Percentiles rank a stretch among this genome's conserved stretches.
Evolutionary conservation across 2,113 vertebrate genomes (phyloP).

Genomic region (Xenopus laevis): DNA sequence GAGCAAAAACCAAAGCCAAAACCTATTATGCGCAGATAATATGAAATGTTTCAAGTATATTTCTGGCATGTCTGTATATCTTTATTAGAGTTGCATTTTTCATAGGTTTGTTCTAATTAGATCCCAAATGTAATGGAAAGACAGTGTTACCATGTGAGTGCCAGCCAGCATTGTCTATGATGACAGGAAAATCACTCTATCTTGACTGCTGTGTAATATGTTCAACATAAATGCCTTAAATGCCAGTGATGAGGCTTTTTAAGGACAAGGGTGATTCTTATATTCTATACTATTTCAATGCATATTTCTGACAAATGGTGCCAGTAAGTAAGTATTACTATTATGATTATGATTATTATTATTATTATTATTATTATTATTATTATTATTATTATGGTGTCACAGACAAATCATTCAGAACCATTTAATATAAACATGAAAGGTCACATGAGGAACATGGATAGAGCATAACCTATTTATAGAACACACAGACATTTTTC

Average conservation of each 20-base stretch:
- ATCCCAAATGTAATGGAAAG: not conserved
- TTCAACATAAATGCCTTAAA: conserved; percentile 48
- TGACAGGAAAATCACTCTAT: not conserved
- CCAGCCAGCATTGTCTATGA: not conserved
- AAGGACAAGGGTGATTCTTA: conserved; percentile 62
- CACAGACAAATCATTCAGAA: conserved; percentile 68
- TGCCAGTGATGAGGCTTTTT: conserved; percentile 54
- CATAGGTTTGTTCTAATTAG: too few relatives aligned
- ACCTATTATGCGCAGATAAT: too few relatives aligned
- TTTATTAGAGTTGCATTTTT: too few relatives aligned
- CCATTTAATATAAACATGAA: conserved; percentile 58
- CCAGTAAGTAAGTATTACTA: conserved; percentile 39
- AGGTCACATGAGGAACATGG: conserved; percentile 62
- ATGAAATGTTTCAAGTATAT: too few relatives aligned
- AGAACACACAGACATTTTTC: conserved; percentile 60
- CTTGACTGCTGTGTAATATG: conserved; percentile 50
- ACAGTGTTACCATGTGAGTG: not conserved
- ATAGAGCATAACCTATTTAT: conserved; percentile 63
- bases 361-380: too few relatives aligned
- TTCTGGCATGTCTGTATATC: too few relatives aligned
- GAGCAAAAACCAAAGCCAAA: too few relatives aligned
- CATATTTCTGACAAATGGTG: conserved; percentile 55
- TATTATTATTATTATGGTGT: too few relatives aligned
- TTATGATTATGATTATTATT: too few relatives aligned
- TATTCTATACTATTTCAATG: conserved; percentile 65